These are phyloP conservation scores for Miichthys miiuy DNA, from an alignment of 2,797 vertebrate species.

Conservation along the genomic window DNA sequence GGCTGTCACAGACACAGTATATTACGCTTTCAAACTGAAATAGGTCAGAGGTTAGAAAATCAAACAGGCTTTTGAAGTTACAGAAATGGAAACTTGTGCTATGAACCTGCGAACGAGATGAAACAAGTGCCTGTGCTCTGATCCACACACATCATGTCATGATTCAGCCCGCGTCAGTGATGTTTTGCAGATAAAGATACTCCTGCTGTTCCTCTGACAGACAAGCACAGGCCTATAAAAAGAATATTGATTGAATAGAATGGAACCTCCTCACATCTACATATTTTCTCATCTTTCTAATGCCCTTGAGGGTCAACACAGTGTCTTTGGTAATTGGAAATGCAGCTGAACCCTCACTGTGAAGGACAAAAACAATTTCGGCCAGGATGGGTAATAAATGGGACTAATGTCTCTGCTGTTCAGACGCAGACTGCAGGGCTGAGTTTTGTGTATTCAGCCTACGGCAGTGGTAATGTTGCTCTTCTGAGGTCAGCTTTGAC, in stretches of 20 bases:
- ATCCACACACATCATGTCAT: conserved; percentile 50
- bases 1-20: conserved; percentile 58
- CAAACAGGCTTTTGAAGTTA: conserved; percentile 53
- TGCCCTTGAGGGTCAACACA: conserved; percentile 82
- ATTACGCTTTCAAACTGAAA: conserved; percentile 56
- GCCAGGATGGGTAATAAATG: conserved; percentile 76
- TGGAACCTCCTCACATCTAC: conserved; percentile 79
- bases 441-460: conserved; percentile 64
- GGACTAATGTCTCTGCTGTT: conserved; percentile 75
- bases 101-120: conserved; percentile 19
- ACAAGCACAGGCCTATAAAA: conserved; percentile 68
- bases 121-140: conserved; percentile 39
- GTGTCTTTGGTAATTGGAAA: conserved; percentile 79
- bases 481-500: conserved; percentile 74
- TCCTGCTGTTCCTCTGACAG: conserved; percentile 60
- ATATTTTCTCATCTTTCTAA: conserved; percentile 78
- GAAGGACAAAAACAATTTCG: conserved; percentile 78
- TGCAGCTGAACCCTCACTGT: conserved; percentile 62
- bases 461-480: conserved; percentile 68
- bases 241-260: conserved; percentile 78
- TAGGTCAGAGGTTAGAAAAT: conserved; percentile 49
- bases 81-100: conserved; percentile 51
- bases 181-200: conserved; percentile 65
- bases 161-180: conserved; percentile 58
- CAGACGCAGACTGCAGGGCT: conserved; percentile 65